Percentiles rank a stretch among this genome's conserved stretches.
Evolutionary conservation across 2,888 invertebrate genomes (phyloP).

Genomic region (Cheilosia pagana): DNA sequence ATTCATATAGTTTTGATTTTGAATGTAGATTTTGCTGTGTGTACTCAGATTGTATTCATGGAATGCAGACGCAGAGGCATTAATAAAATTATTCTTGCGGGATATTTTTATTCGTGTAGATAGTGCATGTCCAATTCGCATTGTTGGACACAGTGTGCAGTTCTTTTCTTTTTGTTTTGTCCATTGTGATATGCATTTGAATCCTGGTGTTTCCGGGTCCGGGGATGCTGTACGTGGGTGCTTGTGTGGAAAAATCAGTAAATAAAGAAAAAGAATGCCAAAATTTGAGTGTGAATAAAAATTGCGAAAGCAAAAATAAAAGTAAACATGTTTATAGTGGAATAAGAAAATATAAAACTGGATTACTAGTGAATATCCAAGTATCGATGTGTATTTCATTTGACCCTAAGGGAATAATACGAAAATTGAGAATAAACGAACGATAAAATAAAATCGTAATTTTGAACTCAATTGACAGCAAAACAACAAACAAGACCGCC

Average conservation of each 20-base stretch:
- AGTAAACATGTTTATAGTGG: conserved; percentile 43
- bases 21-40: conserved; percentile 55
- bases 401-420: conserved; percentile 28
- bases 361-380: conserved; percentile 50
- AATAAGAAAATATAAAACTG: conserved; percentile 44
- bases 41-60: conserved; percentile 26
- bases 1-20: conserved; percentile 45
- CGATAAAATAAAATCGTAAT: conserved; percentile 56
- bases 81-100: conserved; percentile 31
- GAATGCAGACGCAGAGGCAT: conserved; percentile 33
- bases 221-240: conserved; percentile 51
- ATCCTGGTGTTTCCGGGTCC: conserved; percentile 46
- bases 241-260: conserved; percentile 32
- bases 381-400: conserved; percentile 35
- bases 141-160: conserved; percentile 30
- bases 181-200: conserved; percentile 64
- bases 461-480: conserved; percentile 54
- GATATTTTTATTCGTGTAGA: conserved; percentile 9
- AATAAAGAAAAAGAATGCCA: conserved; percentile 22
- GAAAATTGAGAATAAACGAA: conserved; percentile 41
- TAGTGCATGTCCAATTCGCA: conserved; percentile 23
- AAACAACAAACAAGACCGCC: conserved; percentile 54
- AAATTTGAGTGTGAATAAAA: conserved; percentile 3
- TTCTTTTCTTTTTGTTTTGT: conserved; percentile 28
- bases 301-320: conserved; percentile 41